A percentile compares a stretch with the other conserved stretches of the same genome.
Conservation (phyloP, 2,797 vertebrate genomes). For the Linurgus olivaceus region DNA sequence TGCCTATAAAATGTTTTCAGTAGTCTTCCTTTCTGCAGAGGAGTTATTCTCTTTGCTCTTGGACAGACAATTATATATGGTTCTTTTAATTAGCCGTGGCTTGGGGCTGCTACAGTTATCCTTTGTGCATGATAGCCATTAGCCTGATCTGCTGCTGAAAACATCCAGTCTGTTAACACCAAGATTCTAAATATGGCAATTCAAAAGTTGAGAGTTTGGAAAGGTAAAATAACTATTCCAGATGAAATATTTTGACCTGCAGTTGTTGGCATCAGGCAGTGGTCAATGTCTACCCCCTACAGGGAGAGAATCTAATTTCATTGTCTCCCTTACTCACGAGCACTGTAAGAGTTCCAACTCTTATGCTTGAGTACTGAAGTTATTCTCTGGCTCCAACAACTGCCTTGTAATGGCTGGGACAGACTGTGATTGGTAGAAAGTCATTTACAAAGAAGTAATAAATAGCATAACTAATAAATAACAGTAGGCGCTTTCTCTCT, state of each 20-base stretch:
- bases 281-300: slow-evolving; percentile 76
- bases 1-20: slow-evolving; percentile 3
- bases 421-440: slow-evolving; percentile 66
- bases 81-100: slow-evolving; percentile 59
- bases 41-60: slow-evolving; percentile 44
- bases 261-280: slow-evolving; percentile 62
- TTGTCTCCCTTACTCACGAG: slow-evolving; percentile 17
- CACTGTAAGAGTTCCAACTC: slow-evolving; percentile 21
- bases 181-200: background rate
- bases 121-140: slow-evolving; percentile 54
- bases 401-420: slow-evolving; percentile 51
- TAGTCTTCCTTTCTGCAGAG: slow-evolving; percentile 7
- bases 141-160: slow-evolving; percentile 45
- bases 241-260: slow-evolving; percentile 48
- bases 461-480: slow-evolving; percentile 32
- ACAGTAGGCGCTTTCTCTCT: background rate
- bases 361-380: background rate
- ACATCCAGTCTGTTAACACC: background rate
- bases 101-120: slow-evolving; percentile 15
- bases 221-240: slow-evolving; percentile 34
- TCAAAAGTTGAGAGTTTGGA: slow-evolving; percentile 25
- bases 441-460: slow-evolving; percentile 50
- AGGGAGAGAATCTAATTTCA: slow-evolving; percentile 78
- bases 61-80: slow-evolving; percentile 34
- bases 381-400: slow-evolving; percentile 46